Evolutionary conservation across 2,113 vertebrate species (phyloP).

Genomic region (Ictalurus furcatus): DNA sequence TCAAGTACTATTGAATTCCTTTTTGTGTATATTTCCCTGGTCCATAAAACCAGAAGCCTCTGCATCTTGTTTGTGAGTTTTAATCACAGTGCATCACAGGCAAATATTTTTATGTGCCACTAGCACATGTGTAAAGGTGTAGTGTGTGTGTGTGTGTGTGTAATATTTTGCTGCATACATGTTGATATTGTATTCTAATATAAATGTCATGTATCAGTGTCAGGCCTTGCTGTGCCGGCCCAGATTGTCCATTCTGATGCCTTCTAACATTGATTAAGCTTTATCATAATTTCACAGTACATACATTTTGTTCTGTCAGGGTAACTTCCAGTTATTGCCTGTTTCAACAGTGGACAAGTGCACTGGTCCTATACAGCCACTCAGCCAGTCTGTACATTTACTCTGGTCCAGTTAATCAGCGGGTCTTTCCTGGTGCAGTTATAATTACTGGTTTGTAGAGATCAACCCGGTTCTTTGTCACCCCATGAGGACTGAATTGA

Average conservation of each 20-base stretch:
- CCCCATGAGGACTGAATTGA: not conserved
- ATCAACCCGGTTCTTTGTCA: not conserved
- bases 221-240: too few relatives aligned
- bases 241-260: not conserved
- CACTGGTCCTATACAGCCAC: not conserved
- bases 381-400: not conserved
- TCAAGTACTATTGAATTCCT: not conserved
- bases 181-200: not conserved
- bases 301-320: not conserved
- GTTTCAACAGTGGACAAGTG: not conserved
- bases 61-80: not conserved
- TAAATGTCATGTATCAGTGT: not conserved
- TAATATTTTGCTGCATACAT: not conserved
- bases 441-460: not conserved
- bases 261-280: not conserved
- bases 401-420: not conserved
- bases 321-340: not conserved
- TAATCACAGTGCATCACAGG: not conserved
- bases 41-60: not conserved
- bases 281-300: not conserved
- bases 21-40: not conserved
- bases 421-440: not conserved
- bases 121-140: not conserved
- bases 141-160: not conserved
- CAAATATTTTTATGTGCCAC: not conserved